phyloP scores from a whole-genome alignment of 2,113 vertebrate species.

The Pungitius pungitius region DNA sequence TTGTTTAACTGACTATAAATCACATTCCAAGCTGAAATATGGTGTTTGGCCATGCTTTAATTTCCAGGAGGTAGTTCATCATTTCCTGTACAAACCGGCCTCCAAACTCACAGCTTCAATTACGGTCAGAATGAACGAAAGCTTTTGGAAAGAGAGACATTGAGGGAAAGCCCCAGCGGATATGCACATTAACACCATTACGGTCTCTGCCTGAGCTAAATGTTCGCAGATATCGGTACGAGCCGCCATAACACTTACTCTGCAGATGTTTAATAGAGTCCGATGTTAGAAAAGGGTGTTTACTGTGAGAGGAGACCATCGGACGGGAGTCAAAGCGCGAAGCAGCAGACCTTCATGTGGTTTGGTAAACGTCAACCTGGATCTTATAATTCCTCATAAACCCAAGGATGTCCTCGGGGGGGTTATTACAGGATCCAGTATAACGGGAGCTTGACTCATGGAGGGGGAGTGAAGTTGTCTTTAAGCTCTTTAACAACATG shows the following conservation, averaged over 20 bases:
- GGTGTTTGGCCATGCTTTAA: slow-evolving; percentile 17
- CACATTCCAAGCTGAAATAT: slow-evolving; percentile 20
- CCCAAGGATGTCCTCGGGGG: background rate
- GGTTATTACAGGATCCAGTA: background rate
- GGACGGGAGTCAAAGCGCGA: too few relatives aligned
- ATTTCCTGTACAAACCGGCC: slow-evolving; percentile 17
- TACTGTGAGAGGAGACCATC: background rate
- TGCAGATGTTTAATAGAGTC: slow-evolving; percentile 9
- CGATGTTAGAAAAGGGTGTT: background rate
- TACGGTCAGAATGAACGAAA: background rate
- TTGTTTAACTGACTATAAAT: slow-evolving; percentile 38
- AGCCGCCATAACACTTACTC: background rate
- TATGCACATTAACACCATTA: slow-evolving; percentile 9
- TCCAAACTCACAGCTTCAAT: background rate
- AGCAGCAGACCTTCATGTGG: background rate
- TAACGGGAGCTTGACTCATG: background rate
- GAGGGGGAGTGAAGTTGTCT: background rate
- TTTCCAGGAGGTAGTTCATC: slow-evolving; percentile 38
- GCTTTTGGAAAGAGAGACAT: background rate
- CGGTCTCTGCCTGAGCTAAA: slow-evolving; percentile 10
- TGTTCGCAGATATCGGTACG: slow-evolving; percentile 12
- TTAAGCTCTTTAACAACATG: background rate
- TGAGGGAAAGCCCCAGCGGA: background rate
- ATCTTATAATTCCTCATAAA: background rate
- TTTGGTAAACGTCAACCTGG: background rate